Evolutionary conservation across 2,888 invertebrate genomes (phyloP).

Genomic region (Morpho deidamia): DNA sequence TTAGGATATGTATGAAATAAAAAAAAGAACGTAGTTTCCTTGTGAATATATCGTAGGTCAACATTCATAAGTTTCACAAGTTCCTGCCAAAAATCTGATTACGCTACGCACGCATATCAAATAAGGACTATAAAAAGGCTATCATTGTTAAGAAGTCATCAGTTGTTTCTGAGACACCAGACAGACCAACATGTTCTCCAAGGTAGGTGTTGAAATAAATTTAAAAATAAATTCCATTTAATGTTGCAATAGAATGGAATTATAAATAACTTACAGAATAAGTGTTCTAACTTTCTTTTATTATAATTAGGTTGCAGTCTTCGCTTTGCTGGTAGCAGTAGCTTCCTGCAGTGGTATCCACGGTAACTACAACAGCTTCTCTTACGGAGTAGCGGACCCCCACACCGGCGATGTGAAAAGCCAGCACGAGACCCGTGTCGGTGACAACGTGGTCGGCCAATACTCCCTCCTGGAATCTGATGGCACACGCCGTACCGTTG

Average conservation of each 20-base stretch:
- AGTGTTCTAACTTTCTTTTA: not conserved
- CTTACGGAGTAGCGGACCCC: slow-evolving; percentile 68
- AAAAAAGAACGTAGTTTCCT: too few relatives aligned
- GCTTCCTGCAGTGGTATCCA: not conserved
- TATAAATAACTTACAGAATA: not conserved
- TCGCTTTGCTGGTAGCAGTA: not conserved
- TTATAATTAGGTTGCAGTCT: not conserved
- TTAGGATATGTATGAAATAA: too few relatives aligned
- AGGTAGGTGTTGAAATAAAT: slow-evolving; percentile 17
- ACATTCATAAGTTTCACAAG: not conserved
- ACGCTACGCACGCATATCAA: too few relatives aligned
- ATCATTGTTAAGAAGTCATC: slow-evolving; percentile 24
- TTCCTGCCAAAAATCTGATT: slow-evolving; percentile 26
- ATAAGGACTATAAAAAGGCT: slow-evolving; percentile 29
- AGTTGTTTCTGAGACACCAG: slow-evolving; percentile 28
- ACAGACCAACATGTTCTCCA: slow-evolving; percentile 31
- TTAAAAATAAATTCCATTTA: too few relatives aligned
- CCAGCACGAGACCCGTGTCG: slow-evolving; percentile 81
- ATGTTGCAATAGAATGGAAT: too few relatives aligned
- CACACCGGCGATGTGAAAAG: slow-evolving; percentile 72
- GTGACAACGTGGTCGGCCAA: slow-evolving; percentile 80
- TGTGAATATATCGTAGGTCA: too few relatives aligned
- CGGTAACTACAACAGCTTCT: slow-evolving; percentile 61
- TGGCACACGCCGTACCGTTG: slow-evolving; percentile 81
- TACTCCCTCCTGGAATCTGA: slow-evolving; percentile 78